Evolutionary conservation across 1,140 invertebrate genomes (phyloP).

Genomic region (Penaeus vannamei): DNA sequence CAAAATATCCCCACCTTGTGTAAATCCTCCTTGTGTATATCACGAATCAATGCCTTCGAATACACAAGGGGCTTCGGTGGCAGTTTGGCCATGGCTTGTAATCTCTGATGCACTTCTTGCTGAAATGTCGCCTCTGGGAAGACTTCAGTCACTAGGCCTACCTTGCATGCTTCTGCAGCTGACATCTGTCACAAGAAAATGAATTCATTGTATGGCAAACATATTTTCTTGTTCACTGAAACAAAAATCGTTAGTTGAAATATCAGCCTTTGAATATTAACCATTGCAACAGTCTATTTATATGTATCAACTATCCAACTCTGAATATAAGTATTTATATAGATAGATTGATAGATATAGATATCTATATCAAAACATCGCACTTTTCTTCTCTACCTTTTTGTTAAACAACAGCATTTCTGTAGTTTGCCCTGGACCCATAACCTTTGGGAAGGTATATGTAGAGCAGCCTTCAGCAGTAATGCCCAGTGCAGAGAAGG

Average conservation of each 20-base stretch:
- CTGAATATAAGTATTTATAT: background rate
- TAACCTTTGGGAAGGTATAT: conserved; percentile 84
- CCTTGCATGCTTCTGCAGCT: no score
- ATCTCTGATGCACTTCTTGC: conserved; percentile 76
- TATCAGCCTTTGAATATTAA: no score
- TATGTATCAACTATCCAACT: no score
- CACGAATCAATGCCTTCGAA: conserved; percentile 52
- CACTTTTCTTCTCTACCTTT: conserved; percentile 75
- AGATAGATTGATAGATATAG: no score
- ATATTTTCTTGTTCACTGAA: background rate
- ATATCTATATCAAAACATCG: background rate
- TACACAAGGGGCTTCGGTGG: no score
- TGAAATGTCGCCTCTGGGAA: conserved; percentile 77
- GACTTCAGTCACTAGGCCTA: no score
- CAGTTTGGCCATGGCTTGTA: conserved; percentile 72
- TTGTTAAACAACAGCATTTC: conserved; percentile 87
- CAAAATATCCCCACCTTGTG: conserved; percentile 45
- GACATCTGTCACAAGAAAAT: conserved; percentile 68
- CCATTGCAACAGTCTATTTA: no score
- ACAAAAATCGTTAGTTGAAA: no score
- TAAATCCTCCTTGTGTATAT: conserved; percentile 41
- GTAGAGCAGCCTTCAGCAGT: conserved; percentile 87
- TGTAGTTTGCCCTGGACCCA: conserved; percentile 85
- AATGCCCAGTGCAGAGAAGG: conserved; percentile 75
- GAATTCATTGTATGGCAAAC: background rate